Evolutionary conservation across 2,797 vertebrate species (phyloP), one percentile per base, ranked within the genome.

Genomic region (Acridotheres tristis): DNA sequence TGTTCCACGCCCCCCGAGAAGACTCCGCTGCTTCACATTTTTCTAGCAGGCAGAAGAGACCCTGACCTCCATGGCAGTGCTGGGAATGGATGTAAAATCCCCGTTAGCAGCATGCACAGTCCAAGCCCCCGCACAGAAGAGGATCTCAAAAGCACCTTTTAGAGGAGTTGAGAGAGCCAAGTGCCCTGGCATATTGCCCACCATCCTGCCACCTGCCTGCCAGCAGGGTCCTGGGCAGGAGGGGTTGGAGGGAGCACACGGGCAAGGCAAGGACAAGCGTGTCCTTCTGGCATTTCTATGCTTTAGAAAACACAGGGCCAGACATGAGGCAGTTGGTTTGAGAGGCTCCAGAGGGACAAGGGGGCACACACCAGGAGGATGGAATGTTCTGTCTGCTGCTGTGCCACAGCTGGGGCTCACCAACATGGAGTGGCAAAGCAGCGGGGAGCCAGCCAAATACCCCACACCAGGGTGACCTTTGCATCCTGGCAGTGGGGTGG

Each of bases 11-110:
- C 71, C 62, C 23, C 26, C 43, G 38, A 73, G 9, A 19, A 80
- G 21, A 76, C 19, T 29, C 19, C 26, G 8, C 27, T 26, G 9
- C 53, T 79, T 62, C 43, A 40, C 8, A 3, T 21, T 66, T 27
- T 66, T 43, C 55, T 19, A 58, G 47, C 27, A 25, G 13, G 45
- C 40, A 59, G 66, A 66, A 45, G 13, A 89, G 62, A 43, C n/a
- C 32, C 27, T 6, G 26, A 16, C 25, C 42, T 34, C 30, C 63
- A 48, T 0, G 0, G 3, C 1, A 0, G 40, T 74, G 57, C 48
- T 40, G 79, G 58, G 16, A 93, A 47, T 0, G 0, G 67, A 63
- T 47, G 22, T 30, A 65, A 88, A 88, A 74, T 17, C 30, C 29
- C 59, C 53, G 45, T 8, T 10, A 65, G 62, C 25, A 62, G 63